Percentiles rank a stretch among this genome's conserved stretches.
Evolutionary conservation across 2,888 invertebrate species (phyloP).

Genomic region (Lasius fuliginosus): DNA sequence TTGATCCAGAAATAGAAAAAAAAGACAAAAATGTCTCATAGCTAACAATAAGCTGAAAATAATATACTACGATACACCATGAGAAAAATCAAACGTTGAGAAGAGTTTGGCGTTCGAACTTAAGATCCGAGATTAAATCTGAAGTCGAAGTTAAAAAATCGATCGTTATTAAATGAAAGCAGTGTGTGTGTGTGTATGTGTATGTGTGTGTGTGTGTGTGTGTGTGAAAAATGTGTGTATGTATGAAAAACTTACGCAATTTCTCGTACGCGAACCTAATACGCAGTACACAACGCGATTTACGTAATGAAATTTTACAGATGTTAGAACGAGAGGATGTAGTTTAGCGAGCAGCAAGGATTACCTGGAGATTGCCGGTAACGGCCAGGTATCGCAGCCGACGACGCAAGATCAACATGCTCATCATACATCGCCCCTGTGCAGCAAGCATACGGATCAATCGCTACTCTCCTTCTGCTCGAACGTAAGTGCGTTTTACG

Average conservation of each 20-base stretch:
- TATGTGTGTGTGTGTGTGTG: no score
- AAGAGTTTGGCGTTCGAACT: constrained; percentile 8
- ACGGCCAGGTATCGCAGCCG: constrained; percentile 65
- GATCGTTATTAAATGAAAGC: not conserved
- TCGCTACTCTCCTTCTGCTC: constrained; percentile 83
- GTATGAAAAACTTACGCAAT: not conserved
- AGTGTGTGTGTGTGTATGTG: no score
- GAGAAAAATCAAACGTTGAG: not conserved
- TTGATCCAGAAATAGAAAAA: not conserved
- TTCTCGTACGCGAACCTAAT: not conserved
- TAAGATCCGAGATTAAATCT: constrained; percentile 2
- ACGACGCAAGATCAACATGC: constrained; percentile 66
- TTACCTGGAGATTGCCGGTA: constrained; percentile 79
- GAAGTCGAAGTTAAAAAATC: not conserved
- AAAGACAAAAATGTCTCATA: not conserved
- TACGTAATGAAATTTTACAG: constrained; percentile 68
- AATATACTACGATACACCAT: not conserved
- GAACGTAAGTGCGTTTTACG: constrained; percentile 79
- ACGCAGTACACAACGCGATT: not conserved
- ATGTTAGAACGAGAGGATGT: constrained; percentile 81
- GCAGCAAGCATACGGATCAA: constrained; percentile 82
- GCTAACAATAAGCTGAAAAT: not conserved
- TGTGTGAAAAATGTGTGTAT: no score
- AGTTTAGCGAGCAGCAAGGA: constrained; percentile 83
- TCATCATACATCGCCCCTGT: constrained; percentile 77